Evolutionary conservation across 2,888 invertebrate genomes (phyloP).

Genomic region (Caenorhabditis uteleia): DNA sequence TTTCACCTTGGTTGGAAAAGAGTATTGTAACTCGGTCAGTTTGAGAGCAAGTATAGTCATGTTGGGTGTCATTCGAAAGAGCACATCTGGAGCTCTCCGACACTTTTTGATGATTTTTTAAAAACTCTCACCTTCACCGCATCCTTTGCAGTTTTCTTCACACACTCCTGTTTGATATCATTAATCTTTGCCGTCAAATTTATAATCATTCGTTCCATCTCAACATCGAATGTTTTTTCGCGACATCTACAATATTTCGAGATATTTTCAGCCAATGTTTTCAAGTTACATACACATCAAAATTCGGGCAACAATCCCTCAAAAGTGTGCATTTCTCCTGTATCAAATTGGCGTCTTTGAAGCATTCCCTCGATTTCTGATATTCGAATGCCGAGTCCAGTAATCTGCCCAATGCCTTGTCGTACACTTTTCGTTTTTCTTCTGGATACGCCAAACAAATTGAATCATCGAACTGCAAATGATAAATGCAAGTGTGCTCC

Average conservation of each 20-base stretch:
- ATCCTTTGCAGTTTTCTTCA: conserved; percentile 44
- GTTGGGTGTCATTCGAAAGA: too few relatives aligned
- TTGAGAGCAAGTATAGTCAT: too few relatives aligned
- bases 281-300: conserved; percentile 38
- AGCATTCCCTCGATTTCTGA: conserved; percentile 38
- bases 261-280: background rate
- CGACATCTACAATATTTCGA: conserved; percentile 47
- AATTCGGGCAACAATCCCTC: conserved; percentile 55
- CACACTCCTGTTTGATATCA: conserved; percentile 52
- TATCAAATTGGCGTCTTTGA: conserved; percentile 53
- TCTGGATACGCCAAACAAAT: conserved; percentile 50
- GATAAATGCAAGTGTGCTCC: background rate
- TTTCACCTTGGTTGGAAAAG: too few relatives aligned
- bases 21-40: too few relatives aligned
- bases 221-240: conserved; percentile 48
- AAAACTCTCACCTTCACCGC: conserved; percentile 51
- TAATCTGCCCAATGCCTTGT: conserved; percentile 40
- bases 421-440: conserved; percentile 35
- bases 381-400: conserved; percentile 33
- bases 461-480: conserved; percentile 49
- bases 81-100: too few relatives aligned
- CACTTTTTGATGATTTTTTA: too few relatives aligned
- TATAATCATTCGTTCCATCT: conserved; percentile 48
- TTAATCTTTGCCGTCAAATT: conserved; percentile 51
- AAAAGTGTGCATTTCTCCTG: conserved; percentile 53